Percentiles rank a stretch among this genome's conserved stretches.
Evolutionary conservation across 2,888 invertebrate genomes (phyloP).

Genomic region (Spisula solida): DNA sequence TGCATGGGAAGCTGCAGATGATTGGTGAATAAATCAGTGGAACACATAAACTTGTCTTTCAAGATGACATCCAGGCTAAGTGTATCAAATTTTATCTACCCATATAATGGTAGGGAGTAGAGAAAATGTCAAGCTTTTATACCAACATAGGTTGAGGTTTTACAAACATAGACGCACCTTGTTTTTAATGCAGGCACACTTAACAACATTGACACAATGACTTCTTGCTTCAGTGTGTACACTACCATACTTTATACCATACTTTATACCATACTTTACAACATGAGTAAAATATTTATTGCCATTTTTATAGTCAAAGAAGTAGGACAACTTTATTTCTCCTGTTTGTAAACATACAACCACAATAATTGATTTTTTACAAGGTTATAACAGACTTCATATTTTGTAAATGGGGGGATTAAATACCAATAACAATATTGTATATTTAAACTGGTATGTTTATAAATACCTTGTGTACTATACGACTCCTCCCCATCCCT

Average conservation of each 20-base stretch:
- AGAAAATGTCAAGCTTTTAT: neutral
- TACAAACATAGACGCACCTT: neutral
- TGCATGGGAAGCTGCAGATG: slow-evolving; percentile 1
- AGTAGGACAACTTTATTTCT: neutral
- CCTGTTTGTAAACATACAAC: neutral
- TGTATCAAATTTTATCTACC: slow-evolving; percentile 25
- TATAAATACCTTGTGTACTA: neutral
- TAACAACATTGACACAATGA: neutral
- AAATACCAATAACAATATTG: neutral
- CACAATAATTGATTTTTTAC: neutral
- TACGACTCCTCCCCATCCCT: neutral
- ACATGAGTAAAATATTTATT: neutral
- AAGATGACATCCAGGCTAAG: slow-evolving; percentile 8
- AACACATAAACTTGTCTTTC: neutral
- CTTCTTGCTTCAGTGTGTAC: neutral
- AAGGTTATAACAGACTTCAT: neutral
- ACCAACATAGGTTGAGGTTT: neutral
- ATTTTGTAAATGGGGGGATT: neutral
- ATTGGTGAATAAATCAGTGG: slow-evolving; percentile 6
- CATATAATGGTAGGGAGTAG: neutral
- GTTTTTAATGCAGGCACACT: neutral
- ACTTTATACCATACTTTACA: too few species aligned
- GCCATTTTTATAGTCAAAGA: neutral
- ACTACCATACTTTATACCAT: too few species aligned
- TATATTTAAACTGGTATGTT: neutral